Evolutionary conservation across 2,797 vertebrate species (phyloP).

Genomic region (Calcarius lapponicus): DNA sequence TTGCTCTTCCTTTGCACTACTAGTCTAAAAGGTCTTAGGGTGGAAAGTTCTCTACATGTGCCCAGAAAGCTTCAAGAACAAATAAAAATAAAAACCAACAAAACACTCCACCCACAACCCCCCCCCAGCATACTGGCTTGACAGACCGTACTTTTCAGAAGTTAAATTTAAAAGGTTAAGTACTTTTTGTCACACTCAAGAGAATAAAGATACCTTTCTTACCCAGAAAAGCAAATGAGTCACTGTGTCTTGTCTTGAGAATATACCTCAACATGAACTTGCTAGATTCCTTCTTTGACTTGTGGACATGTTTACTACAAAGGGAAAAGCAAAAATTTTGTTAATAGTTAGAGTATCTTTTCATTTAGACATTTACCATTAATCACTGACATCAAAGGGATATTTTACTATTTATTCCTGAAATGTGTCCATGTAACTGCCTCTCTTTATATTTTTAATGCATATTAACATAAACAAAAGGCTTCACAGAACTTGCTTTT

Average conservation of each 20-base stretch:
- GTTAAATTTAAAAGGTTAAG: neutral
- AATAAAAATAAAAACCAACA: neutral
- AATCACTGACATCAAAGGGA: neutral
- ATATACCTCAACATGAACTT: conserved; percentile 30
- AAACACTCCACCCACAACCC: neutral
- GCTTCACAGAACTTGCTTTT: neutral
- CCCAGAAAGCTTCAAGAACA: neutral
- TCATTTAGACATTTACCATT: neutral
- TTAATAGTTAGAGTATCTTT: neutral
- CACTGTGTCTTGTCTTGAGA: conserved; percentile 32
- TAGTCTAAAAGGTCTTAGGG: neutral
- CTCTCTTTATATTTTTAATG: neutral
- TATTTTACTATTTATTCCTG: neutral
- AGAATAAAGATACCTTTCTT: conserved; percentile 23
- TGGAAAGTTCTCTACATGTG: neutral
- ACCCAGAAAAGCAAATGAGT: conserved; percentile 24
- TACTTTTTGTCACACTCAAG: neutral
- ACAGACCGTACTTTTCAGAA: neutral
- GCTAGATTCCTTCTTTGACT: neutral
- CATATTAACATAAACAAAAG: neutral
- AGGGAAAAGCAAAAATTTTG: neutral
- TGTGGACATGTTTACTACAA: conserved; percentile 49
- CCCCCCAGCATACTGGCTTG: neutral
- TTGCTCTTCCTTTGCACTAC: neutral
- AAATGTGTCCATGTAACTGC: neutral